Base-by-base conservation (phyloP, 2,113 vertebrate species). In the Elanus axillaris region DNA sequence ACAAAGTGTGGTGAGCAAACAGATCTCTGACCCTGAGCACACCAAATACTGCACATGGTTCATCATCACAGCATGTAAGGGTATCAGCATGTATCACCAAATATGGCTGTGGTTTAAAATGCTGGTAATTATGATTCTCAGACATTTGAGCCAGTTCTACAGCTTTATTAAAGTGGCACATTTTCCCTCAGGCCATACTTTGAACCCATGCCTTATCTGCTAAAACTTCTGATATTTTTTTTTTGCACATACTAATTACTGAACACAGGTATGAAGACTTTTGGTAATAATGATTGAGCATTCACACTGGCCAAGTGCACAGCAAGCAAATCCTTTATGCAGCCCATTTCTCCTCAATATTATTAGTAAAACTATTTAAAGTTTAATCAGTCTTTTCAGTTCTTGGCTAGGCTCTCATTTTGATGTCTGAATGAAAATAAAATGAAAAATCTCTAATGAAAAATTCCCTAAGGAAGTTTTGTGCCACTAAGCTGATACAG, bases 401-500 rank as follows among this genome's bases (percentile, higher is more conserved):
- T 94, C 68, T 91, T 94, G 94, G 89, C 92, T 60, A 87, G 69
- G 58, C 9, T 77, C 43, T 88, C 21, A 5, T 74, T 94, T 68
- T 80, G 47, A 75, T 69, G 72, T 64, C 84, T 88, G 52, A 93
- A 88, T 67, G 50, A 92, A 89, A 91, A 92, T 22, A 89, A 88
- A 85, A 66, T 74, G 42, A 48, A 88, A 90, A 87, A 93, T 59
- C 60, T 73, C 52, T 91, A 95, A 96, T 76, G 84, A 89, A 93
- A 94, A 87, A 94, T 82, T 96, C 80, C 74, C 88, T 47, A 22
- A 60, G 77, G 85, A 94, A 56, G 50, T 94, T 91, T 53, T 68
- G 69, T 90, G 86, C 53, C 73, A 66, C 80, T 96, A 96, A 97
- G 91, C 95, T 91, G 63, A 96, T 53, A 83, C 76, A 94, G 96